These are phyloP conservation scores for Delphinapterus leucas DNA, from an alignment of 2,113 vertebrate genomes.

Conservation along the genomic window DNA sequence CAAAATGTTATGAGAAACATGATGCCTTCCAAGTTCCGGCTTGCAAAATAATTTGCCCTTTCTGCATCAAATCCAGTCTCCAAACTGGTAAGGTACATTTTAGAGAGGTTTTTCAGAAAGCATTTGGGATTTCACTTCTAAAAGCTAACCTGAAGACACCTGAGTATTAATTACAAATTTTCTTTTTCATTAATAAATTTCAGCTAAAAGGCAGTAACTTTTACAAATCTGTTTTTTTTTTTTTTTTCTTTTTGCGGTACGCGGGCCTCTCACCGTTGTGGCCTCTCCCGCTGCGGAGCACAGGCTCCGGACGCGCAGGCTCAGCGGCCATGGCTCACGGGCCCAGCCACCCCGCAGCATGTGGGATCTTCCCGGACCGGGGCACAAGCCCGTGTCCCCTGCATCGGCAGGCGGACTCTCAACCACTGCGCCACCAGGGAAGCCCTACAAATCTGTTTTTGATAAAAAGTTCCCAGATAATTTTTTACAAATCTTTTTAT, in stretches of 20 bases:
- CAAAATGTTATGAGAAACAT: slow-evolving; percentile 42
- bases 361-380: too few relatives aligned
- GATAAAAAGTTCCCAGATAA: slow-evolving; percentile 24
- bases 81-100: neutral
- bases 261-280: too few relatives aligned
- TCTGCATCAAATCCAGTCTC: neutral
- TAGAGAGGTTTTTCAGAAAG: slow-evolving; percentile 9
- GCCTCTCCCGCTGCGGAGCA: too few relatives aligned
- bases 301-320: too few relatives aligned
- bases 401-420: too few relatives aligned
- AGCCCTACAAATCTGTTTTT: too few relatives aligned
- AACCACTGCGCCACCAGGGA: too few relatives aligned
- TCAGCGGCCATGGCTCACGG: too few relatives aligned
- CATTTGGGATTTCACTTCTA: neutral
- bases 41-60: slow-evolving; percentile 16
- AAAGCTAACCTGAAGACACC: neutral
- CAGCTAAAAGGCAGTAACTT: neutral
- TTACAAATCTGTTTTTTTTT: slow-evolving; percentile 40
- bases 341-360: too few relatives aligned
- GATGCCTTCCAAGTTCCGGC: slow-evolving; percentile 40
- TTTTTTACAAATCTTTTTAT: neutral
- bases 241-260: too few relatives aligned
- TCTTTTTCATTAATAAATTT: slow-evolving; percentile 12
- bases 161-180: neutral
- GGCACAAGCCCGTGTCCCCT: too few relatives aligned